phyloP scores from a whole-genome alignment of 2,888 invertebrate genomes.

The Caenorhabditis afra region DNA sequence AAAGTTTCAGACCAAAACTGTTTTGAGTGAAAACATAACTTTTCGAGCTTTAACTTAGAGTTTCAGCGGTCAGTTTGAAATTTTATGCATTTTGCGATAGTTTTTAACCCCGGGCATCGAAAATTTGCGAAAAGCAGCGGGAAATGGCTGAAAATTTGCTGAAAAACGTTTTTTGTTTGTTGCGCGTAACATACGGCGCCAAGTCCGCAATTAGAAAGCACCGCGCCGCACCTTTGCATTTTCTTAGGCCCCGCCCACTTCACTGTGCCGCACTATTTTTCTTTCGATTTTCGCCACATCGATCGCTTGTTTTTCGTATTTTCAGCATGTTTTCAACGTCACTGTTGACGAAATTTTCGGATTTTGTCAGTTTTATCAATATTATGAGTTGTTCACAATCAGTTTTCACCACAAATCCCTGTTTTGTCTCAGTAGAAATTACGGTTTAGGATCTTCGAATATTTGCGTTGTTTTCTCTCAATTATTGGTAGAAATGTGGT shows the following conservation, averaged over 20 bases:
- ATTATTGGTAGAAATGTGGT: background rate
- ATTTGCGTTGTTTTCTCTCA: background rate
- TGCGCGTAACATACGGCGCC: constrained; percentile 18
- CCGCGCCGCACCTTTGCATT: constrained; percentile 24
- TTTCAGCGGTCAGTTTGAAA: too few species aligned
- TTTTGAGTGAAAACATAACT: too few species aligned
- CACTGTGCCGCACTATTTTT: constrained; percentile 21
- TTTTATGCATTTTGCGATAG: too few species aligned
- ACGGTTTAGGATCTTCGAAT: background rate
- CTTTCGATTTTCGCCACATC: constrained; percentile 13
- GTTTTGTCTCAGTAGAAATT: background rate
- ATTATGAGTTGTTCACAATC: too few species aligned
- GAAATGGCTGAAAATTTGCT: background rate
- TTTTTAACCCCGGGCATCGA: too few species aligned
- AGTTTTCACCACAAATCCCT: too few species aligned
- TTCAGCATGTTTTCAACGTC: background rate
- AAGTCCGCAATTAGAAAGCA: constrained; percentile 11
- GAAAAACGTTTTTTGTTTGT: background rate
- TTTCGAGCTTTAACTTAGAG: too few species aligned
- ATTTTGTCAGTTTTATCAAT: too few species aligned
- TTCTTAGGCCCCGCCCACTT: constrained; percentile 31
- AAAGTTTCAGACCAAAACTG: too few species aligned
- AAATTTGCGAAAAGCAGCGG: background rate
- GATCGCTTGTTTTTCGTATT: background rate
- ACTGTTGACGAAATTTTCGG: background rate